Evolutionary conservation across 2,888 invertebrate genomes (phyloP).

Genomic region (Pollenia labialis): DNA sequence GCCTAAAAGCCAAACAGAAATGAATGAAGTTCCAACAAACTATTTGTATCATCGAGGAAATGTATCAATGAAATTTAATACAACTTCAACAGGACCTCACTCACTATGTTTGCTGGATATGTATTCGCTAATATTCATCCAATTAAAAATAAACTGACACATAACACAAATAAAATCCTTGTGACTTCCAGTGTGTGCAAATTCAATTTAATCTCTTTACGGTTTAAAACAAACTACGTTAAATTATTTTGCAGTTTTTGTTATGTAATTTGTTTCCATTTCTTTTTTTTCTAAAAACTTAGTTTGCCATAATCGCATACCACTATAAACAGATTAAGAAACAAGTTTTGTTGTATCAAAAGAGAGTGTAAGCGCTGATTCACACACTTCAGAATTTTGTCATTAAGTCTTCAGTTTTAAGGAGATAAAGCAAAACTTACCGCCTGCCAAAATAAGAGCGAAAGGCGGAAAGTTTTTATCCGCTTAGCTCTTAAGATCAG

Average conservation of each 20-base stretch:
- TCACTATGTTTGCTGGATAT: background rate
- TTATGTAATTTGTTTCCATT: too few relatives aligned
- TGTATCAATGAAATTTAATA: background rate
- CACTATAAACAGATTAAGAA: too few relatives aligned
- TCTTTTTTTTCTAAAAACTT: too few relatives aligned
- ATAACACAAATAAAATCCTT: background rate
- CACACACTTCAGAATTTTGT: too few relatives aligned
- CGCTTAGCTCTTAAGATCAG: too few relatives aligned
- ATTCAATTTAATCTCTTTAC: constrained; percentile 27
- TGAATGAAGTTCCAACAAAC: background rate
- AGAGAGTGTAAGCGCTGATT: too few relatives aligned
- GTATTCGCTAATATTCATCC: background rate
- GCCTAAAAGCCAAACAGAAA: background rate
- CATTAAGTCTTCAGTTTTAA: too few relatives aligned
- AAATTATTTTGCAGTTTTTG: background rate
- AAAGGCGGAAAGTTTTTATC: too few relatives aligned
- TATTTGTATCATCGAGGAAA: background rate
- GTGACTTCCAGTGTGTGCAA: constrained; percentile 2
- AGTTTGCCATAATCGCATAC: too few relatives aligned
- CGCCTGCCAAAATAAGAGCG: too few relatives aligned
- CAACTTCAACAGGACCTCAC: constrained; percentile 11
- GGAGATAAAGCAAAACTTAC: too few relatives aligned
- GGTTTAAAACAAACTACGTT: background rate
- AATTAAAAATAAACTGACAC: background rate
- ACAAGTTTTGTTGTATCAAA: too few relatives aligned